Evolutionary conservation across 2,888 invertebrate species (phyloP).

Genomic region (Stegana nigrithorax): DNA sequence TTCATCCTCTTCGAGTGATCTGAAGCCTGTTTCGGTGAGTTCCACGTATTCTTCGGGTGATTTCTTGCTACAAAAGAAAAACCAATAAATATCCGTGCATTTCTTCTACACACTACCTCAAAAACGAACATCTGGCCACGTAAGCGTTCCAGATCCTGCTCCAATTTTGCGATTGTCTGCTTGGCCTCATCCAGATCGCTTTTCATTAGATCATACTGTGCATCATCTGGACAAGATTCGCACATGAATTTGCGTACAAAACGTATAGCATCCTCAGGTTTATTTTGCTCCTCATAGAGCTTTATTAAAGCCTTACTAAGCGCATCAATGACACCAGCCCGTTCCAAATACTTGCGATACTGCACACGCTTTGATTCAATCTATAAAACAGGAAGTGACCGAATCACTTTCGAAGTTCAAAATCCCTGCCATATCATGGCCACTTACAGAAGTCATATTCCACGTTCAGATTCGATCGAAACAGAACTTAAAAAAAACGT

Average conservation of each 20-base stretch:
- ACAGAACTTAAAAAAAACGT: conserved; percentile 22
- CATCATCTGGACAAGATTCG: conserved; percentile 66
- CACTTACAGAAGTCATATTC: conserved; percentile 65
- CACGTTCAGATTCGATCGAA: conserved; percentile 10
- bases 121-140: conserved; percentile 63
- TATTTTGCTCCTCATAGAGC: conserved; percentile 67
- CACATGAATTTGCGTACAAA: conserved; percentile 67
- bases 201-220: conserved; percentile 62
- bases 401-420: no score
- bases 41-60: conserved; percentile 65
- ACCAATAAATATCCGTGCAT: background rate
- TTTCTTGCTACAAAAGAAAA: conserved; percentile 49
- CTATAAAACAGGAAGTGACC: conserved; percentile 35
- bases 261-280: conserved; percentile 67
- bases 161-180: conserved; percentile 54
- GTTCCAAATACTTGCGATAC: conserved; percentile 67
- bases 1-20: conserved; percentile 69
- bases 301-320: conserved; percentile 66
- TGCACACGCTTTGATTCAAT: conserved; percentile 68
- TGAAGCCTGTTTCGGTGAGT: conserved; percentile 71
- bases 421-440: no score
- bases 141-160: conserved; percentile 63
- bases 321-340: conserved; percentile 67
- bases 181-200: conserved; percentile 62
- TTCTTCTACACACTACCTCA: background rate